Evolutionary conservation across 2,888 invertebrate species (phyloP).

Genomic region (Drosophila neonasuta): DNA sequence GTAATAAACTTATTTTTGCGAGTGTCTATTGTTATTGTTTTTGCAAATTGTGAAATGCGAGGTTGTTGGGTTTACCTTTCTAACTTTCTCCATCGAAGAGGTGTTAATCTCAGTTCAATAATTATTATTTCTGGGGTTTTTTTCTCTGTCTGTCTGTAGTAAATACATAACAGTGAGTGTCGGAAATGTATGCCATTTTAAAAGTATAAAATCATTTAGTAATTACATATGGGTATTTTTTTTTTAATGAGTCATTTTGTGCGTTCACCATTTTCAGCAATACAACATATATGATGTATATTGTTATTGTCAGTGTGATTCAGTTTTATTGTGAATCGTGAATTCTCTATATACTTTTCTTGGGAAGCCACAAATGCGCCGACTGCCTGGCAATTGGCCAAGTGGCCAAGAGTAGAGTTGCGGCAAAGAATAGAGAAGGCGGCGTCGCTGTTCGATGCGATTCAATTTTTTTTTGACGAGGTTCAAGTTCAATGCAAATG

Average conservation of each 20-base stretch:
- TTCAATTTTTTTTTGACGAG: conserved; percentile 17
- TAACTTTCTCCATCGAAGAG: conserved; percentile 40
- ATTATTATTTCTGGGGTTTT: conserved; percentile 10
- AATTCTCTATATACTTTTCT: conserved; percentile 37
- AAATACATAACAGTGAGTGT: background rate
- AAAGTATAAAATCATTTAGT: conserved; percentile 3
- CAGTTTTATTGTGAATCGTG: conserved; percentile 31
- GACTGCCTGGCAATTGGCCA: conserved; percentile 1
- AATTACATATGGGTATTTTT: conserved; percentile 12
- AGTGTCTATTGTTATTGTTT: background rate
- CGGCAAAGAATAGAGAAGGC: background rate
- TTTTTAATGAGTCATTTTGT: conserved; percentile 25
- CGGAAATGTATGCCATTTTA: conserved; percentile 1
- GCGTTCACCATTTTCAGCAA: conserved; percentile 4
- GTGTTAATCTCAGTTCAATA: conserved; percentile 24
- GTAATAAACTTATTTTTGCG: too few relatives aligned
- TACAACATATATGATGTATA: background rate
- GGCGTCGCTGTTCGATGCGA: conserved; percentile 12
- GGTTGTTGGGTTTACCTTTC: conserved; percentile 22
- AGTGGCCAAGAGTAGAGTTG: background rate
- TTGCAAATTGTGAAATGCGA: conserved; percentile 24
- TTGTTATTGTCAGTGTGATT: conserved; percentile 29
- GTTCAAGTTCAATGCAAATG: conserved; percentile 54
- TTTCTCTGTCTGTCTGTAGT: background rate
- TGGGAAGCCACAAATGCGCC: conserved; percentile 7